phyloP scores from a whole-genome alignment of 2,797 vertebrate species.

The Peromyscus attwateri region DNA sequence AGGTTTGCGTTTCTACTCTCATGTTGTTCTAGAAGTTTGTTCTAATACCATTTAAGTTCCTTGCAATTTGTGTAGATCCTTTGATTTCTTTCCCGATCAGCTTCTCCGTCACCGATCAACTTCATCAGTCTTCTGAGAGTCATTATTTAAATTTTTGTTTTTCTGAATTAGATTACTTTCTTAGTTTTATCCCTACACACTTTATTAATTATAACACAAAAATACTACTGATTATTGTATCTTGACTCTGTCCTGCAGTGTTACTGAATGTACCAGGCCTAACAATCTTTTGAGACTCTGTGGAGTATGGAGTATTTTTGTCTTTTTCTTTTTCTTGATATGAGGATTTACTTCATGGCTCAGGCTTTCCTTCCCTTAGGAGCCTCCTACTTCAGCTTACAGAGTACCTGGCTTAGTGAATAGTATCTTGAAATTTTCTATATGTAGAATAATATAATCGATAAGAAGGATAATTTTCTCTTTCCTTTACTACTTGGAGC shows the following conservation, averaged over 20 bases:
- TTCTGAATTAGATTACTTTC: background rate
- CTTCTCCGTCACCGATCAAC: background rate
- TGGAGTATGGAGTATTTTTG: background rate
- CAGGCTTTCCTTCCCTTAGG: background rate
- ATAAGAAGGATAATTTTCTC: background rate
- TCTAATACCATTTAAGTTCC: background rate
- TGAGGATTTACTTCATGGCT: background rate
- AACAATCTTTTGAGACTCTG: background rate
- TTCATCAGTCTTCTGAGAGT: background rate
- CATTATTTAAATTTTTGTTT: background rate
- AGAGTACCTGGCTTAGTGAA: background rate
- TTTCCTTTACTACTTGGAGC: background rate
- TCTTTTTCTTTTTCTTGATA: background rate
- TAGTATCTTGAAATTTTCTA: background rate
- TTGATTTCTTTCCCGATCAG: background rate
- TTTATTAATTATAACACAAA: too few species aligned
- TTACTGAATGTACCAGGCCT: background rate
- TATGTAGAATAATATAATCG: background rate
- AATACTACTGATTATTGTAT: background rate
- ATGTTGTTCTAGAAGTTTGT: background rate
- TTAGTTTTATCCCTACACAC: background rate
- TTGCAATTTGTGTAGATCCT: background rate
- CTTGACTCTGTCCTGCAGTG: background rate
- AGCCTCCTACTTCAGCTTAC: too few species aligned
- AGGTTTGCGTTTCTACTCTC: background rate